These are phyloP conservation scores for Julus scandinavius DNA, from an alignment of 2,888 invertebrate genomes.

Conservation along the genomic window DNA sequence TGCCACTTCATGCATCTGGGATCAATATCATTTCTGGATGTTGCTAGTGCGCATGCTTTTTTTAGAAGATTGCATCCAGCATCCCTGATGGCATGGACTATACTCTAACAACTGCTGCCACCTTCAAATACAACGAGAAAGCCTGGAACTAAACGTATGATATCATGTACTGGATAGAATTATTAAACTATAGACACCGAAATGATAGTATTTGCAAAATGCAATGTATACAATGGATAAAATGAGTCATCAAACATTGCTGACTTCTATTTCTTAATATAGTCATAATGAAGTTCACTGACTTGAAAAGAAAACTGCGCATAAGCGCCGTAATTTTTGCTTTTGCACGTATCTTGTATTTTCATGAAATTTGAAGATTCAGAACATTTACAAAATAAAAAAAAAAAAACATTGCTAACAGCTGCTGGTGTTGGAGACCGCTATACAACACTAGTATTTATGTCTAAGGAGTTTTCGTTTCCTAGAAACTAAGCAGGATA, in stretches of 20 bases:
- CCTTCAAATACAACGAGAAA: neutral
- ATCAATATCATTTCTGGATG: slow-evolving; percentile 11
- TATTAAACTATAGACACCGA: neutral
- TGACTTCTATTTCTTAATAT: neutral
- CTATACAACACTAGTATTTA: neutral
- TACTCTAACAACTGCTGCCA: slow-evolving; percentile 2
- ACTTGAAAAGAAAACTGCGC: neutral
- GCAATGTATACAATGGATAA: neutral
- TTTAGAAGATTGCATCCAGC: neutral
- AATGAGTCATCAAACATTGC: neutral
- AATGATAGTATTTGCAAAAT: neutral
- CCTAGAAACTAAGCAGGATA: neutral
- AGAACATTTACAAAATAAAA: neutral
- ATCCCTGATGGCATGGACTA: neutral
- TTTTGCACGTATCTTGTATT: neutral
- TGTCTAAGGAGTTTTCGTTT: neutral
- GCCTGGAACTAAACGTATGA: neutral
- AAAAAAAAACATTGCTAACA: neutral
- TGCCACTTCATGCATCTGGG: neutral
- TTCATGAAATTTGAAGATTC: neutral
- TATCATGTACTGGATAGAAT: neutral
- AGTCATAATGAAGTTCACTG: neutral
- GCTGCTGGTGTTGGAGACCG: neutral
- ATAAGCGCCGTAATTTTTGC: too few relatives aligned
- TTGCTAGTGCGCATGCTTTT: neutral